A percentile compares a stretch with the other conserved stretches of the same genome.
These are phyloP conservation scores for Lordiphosa stackelbergi DNA, from an alignment of 1,140 invertebrate species.

Conservation along the genomic window DNA sequence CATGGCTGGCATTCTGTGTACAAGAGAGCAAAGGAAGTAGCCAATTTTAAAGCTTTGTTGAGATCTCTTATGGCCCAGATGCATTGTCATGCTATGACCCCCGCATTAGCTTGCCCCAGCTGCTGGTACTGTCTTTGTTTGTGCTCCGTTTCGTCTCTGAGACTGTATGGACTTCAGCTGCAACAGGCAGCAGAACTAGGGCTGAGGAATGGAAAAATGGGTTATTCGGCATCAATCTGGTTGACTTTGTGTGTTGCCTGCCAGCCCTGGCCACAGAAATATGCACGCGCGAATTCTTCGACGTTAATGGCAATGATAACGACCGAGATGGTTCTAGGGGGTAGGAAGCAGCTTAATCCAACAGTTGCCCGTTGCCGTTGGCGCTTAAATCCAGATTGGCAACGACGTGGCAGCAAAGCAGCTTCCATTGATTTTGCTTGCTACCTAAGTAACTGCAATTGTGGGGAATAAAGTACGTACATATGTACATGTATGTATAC, in stretches of 20 bases:
- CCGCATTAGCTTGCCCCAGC: neutral
- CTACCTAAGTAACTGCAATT: neutral
- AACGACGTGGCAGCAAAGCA: neutral
- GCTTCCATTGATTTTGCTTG: constrained; percentile 7
- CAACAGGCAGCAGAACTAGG: neutral
- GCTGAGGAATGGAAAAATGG: neutral
- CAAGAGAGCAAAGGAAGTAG: neutral
- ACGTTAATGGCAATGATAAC: constrained; percentile 10
- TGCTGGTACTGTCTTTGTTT: constrained; percentile 1
- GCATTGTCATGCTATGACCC: neutral
- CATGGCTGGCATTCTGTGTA: neutral
- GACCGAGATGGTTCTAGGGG: neutral
- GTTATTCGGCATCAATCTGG: neutral
- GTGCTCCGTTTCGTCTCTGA: neutral
- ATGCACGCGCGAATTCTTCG: neutral
- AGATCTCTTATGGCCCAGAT: neutral
- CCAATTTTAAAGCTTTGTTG: constrained; percentile 7
- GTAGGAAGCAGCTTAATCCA: neutral
- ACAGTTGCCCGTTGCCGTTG: neutral
- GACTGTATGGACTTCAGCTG: too few species aligned
- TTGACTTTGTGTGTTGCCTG: too few species aligned
- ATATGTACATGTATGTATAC: neutral
- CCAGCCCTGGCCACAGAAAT: neutral
- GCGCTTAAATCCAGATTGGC: neutral
- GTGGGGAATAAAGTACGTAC: neutral